Conservation (phyloP, 2,888 invertebrate genomes). For the Chrysolina oricalcia region DNA sequence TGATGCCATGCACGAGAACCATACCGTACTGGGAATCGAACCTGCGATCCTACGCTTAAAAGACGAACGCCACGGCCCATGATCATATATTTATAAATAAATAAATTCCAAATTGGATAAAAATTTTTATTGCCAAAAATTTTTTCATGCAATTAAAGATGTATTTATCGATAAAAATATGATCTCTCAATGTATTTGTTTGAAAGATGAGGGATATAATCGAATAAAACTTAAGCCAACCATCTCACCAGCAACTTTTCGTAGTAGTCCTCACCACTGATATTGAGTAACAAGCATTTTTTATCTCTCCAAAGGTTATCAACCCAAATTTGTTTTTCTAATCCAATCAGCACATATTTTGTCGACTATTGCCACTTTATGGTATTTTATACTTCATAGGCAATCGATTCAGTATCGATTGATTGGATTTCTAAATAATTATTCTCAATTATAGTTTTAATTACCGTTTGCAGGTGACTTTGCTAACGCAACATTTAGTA, state of each 20-base stretch:
- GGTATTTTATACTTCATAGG: slow-evolving; percentile 24
- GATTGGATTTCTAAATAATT: not conserved
- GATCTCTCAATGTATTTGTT: too few relatives aligned
- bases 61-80: too few relatives aligned
- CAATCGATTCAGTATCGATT: not conserved
- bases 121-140: too few relatives aligned
- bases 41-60: too few relatives aligned
- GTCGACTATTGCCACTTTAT: slow-evolving; percentile 39
- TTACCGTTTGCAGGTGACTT: not conserved
- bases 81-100: too few relatives aligned
- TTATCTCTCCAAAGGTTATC: slow-evolving; percentile 45
- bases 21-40: too few relatives aligned
- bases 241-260: not conserved
- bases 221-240: not conserved
- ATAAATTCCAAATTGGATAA: too few relatives aligned
- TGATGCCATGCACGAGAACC: too few relatives aligned
- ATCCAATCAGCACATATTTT: slow-evolving; percentile 42
- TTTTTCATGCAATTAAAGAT: too few relatives aligned
- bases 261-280: slow-evolving; percentile 3
- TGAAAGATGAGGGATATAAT: too few relatives aligned
- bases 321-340: slow-evolving; percentile 43
- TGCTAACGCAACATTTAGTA: not conserved
- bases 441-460: not conserved
- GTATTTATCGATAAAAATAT: too few relatives aligned
- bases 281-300: slow-evolving; percentile 42